These are phyloP conservation scores for Blennius ocellaris DNA, from an alignment of 2,113 vertebrate species.

Conservation along the genomic window DNA sequence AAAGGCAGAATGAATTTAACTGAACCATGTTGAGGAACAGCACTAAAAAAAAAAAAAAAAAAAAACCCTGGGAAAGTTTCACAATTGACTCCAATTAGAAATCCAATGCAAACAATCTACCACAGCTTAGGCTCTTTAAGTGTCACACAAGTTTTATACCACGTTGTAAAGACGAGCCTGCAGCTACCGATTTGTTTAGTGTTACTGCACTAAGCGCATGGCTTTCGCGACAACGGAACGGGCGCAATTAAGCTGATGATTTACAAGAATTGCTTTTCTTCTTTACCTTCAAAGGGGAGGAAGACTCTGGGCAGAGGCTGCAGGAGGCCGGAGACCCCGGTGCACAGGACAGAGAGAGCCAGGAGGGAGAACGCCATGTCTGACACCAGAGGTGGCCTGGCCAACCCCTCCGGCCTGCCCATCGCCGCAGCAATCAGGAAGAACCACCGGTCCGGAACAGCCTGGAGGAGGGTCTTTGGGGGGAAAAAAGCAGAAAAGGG, in stretches of 20 bases:
- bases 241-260: constrained; percentile 4
- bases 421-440: constrained; percentile 63
- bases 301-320: constrained; percentile 81
- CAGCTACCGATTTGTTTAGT: constrained; percentile 39
- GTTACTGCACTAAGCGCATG: constrained; percentile 32
- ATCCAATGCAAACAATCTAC: neutral
- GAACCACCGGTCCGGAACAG: constrained; percentile 19
- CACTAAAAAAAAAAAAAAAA: too few species aligned
- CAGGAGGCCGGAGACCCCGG: constrained; percentile 57
- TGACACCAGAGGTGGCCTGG: constrained; percentile 55
- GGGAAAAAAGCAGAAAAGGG: too few species aligned
- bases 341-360: constrained; percentile 62
- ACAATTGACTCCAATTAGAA: neutral
- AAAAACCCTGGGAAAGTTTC: too few species aligned
- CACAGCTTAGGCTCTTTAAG: neutral
- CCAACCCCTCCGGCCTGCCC: constrained; percentile 62
- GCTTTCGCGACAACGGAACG: neutral
- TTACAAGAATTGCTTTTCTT: neutral
- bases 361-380: constrained; percentile 52
- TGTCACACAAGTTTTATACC: neutral
- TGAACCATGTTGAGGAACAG: too few species aligned
- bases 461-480: constrained; percentile 34
- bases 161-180: constrained; percentile 3
- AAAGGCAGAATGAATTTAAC: too few species aligned
- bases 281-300: constrained; percentile 83